Percentiles rank a stretch among this genome's conserved stretches.
Evolutionary conservation across 2,888 invertebrate species (phyloP).

Genomic region (Scaptomyza flava): DNA sequence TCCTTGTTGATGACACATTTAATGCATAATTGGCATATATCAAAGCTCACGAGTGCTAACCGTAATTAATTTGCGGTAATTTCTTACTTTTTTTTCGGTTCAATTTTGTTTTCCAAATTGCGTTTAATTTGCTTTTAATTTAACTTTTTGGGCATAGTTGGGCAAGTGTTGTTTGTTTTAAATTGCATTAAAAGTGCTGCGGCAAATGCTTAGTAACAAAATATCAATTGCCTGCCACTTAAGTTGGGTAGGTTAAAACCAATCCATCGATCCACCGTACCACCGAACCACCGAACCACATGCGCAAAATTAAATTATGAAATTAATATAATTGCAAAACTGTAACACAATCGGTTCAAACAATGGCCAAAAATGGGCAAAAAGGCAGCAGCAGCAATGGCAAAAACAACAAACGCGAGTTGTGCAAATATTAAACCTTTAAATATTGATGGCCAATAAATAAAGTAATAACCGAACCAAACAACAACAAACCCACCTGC

Average conservation of each 20-base stretch:
- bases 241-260: constrained; percentile 6
- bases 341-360: constrained; percentile 36
- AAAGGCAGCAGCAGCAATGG: constrained; percentile 1
- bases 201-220: constrained; percentile 19
- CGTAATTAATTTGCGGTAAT: constrained; percentile 41
- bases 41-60: constrained; percentile 6
- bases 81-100: constrained; percentile 1
- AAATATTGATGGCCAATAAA: constrained; percentile 71
- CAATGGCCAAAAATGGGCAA: neutral
- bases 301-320: constrained; percentile 61
- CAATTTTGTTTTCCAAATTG: constrained; percentile 3
- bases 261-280: neutral
- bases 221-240: constrained; percentile 24
- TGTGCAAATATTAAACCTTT: constrained; percentile 62
- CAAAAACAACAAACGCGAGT: constrained; percentile 1
- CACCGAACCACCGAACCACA: constrained; percentile 1
- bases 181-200: constrained; percentile 41
- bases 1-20: constrained; percentile 10
- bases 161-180: constrained; percentile 11
- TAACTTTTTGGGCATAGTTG: constrained; percentile 24
- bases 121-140: constrained; percentile 51
- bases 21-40: constrained; percentile 17
- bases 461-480: constrained; percentile 51
- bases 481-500: constrained; percentile 1
- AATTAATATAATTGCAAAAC: constrained; percentile 68